These are phyloP conservation scores for Lutraria rhynchaena DNA, from an alignment of 1,140 invertebrate species.

Conservation along the genomic window DNA sequence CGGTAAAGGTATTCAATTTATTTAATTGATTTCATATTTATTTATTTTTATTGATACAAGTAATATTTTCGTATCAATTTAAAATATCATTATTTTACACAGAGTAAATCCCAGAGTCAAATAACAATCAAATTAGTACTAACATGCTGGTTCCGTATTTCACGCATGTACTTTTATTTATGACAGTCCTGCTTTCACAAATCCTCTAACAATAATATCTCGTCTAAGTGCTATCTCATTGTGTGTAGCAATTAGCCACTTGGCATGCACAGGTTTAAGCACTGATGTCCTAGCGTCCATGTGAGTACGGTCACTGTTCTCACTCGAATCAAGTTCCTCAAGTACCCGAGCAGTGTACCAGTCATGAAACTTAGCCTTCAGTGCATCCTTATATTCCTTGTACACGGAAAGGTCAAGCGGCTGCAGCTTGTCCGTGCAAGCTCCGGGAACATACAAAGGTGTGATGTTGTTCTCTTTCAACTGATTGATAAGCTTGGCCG, in stretches of 20 bases:
- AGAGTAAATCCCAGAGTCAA: too few species aligned
- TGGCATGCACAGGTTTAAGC: too few species aligned
- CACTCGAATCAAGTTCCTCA: neutral
- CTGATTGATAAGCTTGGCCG: neutral
- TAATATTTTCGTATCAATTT: too few species aligned
- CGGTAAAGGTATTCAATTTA: too few species aligned
- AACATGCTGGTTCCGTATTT: too few species aligned
- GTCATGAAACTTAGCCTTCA: constrained; percentile 10
- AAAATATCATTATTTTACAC: too few species aligned
- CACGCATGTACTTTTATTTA: neutral
- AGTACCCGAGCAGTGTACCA: constrained; percentile 9
- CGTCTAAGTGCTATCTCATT: neutral
- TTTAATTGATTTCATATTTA: too few species aligned
- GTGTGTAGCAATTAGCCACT: neutral
- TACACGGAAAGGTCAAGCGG: constrained; percentile 10
- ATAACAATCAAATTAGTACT: too few species aligned
- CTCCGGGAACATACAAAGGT: constrained; percentile 1
- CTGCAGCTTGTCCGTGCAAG: constrained; percentile 13
- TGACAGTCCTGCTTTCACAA: neutral
- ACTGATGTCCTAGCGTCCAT: neutral
- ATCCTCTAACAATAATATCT: neutral
- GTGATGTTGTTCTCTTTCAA: constrained; percentile 1
- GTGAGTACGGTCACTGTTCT: too few species aligned
- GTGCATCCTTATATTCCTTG: neutral
- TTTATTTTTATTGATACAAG: too few species aligned